Conservation (phyloP, 2,113 vertebrate genomes). For the Neopipo cinnamomea region DNA sequence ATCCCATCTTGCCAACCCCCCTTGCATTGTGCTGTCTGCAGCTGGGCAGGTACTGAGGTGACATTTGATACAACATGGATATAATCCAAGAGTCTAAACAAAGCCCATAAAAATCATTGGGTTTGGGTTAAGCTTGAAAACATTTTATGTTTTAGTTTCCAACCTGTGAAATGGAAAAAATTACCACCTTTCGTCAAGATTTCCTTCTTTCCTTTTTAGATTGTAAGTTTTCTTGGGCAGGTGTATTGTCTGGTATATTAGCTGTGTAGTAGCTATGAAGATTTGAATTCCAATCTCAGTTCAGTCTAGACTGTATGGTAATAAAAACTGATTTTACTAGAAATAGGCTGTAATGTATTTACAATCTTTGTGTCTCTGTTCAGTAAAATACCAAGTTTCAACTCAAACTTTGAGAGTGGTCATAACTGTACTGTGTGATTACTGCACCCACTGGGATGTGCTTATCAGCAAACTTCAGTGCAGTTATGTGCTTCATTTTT, state of each 20-base stretch:
- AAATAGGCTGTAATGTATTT: neutral
- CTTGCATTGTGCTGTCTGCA: neutral
- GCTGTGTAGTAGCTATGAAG: neutral
- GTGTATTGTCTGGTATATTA: neutral
- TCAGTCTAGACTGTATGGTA: neutral
- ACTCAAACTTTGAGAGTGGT: neutral
- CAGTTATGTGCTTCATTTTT: neutral
- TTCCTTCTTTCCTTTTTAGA: neutral
- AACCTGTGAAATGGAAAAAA: slow-evolving; percentile 28
- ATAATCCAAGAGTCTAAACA: neutral
- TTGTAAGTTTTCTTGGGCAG: neutral
- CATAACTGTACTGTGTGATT: neutral
- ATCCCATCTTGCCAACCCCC: neutral
- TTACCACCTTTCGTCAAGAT: neutral
- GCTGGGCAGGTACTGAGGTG: neutral
- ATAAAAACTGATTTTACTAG: neutral
- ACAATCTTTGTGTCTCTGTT: neutral
- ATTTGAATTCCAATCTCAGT: neutral
- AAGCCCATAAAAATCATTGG: neutral
- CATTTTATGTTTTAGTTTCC: neutral
- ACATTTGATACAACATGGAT: neutral
- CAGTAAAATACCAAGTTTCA: neutral
- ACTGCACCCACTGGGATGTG: neutral
- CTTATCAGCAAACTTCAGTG: neutral
- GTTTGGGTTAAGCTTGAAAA: neutral